Evolutionary conservation across 1,140 invertebrate species (phyloP), one percentile per base, ranked within the genome.

Genomic region (Leptopilina clavipes): DNA sequence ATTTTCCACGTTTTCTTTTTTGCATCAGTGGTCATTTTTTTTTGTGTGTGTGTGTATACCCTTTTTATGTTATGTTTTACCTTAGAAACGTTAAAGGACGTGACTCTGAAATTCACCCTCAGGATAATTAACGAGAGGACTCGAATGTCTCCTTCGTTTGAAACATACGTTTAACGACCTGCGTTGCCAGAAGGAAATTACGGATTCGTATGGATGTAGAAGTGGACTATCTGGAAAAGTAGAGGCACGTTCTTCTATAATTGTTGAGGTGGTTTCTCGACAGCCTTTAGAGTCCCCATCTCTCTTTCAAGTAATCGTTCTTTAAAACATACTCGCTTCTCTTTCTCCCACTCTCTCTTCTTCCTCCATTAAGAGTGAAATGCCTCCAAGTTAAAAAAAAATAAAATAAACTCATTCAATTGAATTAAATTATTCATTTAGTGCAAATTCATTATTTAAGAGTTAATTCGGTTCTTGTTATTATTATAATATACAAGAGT

Each of bases 121-220:
- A 76, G 86, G 86, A 86, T 88, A 88, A 88, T 88, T 87, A 87
- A 88, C 82, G 86, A 86, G 77, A 79, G 75, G 76, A 79, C 75
- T 82, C 81, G 82, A 84, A 83, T 81, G 78, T 83, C 72, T 82
- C 81, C 81, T 82, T 79, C 70, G 45, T 56, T 73, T 70, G 73
- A 79, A 86, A 85, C 83, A 84, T 86, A 85, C 84, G 83, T 88
- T 86, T 86, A 86, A 86, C 83, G 85, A 88, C 80, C 79, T 81
- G 65, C 79, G 76, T 71, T 80, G 71, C 75, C 77, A 84, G 80
- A 76, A 71, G 71, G 79, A 82, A 83, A 75, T 74, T 77, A 76
- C 77, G 77, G 80, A 83, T 81, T 76, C 77, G 76, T 76, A 79
- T 83, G 81, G 80, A 80, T 77, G 84, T 76, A 76, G 71, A 79